Percentiles rank a stretch among this genome's conserved stretches.
Conservation (phyloP, 2,888 invertebrate species). For the Luperina nickerlii region DNA sequence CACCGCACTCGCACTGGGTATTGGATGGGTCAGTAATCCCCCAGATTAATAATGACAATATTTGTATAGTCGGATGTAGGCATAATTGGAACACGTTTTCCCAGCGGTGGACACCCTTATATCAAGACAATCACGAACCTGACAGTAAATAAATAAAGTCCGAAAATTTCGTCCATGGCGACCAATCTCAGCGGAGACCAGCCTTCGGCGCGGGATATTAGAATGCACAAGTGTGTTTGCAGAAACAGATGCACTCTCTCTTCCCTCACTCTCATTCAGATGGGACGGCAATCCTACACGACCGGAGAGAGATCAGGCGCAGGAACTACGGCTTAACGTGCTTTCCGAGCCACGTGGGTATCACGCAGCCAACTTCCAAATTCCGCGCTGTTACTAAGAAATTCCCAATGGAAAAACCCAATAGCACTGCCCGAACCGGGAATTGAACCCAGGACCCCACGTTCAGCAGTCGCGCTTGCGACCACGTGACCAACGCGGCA, state of each 20-base stretch:
- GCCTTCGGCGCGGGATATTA: background rate
- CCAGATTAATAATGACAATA: background rate
- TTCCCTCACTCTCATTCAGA: background rate
- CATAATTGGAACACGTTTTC: conserved; percentile 1
- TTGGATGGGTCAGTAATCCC: background rate
- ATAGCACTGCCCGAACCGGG: background rate
- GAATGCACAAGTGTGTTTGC: background rate
- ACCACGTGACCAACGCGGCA: background rate
- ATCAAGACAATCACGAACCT: conserved; percentile 23
- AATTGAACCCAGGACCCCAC: background rate
- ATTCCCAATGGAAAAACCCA: background rate
- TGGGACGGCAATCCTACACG: background rate
- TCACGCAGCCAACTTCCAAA: no score
- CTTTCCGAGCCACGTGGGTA: background rate
- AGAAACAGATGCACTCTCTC: background rate
- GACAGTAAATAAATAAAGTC: conserved; percentile 13
- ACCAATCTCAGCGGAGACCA: background rate
- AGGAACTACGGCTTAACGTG: background rate
- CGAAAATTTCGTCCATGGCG: background rate
- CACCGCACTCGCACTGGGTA: background rate
- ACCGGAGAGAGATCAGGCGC: background rate
- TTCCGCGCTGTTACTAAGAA: background rate
- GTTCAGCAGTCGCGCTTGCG: background rate
- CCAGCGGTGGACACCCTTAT: conserved; percentile 8
- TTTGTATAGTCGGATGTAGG: background rate